Percentiles rank a stretch among this genome's conserved stretches.
Conservation (phyloP, 2,797 vertebrate species). For the Emydoidea blandingii region DNA sequence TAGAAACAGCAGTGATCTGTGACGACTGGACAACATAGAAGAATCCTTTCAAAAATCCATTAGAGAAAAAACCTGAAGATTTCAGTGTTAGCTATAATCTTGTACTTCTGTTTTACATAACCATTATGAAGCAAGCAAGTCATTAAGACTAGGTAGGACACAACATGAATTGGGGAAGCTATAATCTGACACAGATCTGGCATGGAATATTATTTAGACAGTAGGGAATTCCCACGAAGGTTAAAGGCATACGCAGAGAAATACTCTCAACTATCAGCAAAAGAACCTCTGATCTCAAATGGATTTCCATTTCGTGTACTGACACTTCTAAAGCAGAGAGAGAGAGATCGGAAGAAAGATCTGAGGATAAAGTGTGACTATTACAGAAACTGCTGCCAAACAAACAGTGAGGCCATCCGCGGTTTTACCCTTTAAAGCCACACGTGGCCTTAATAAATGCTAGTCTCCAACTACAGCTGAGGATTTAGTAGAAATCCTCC, state of each 20-base stretch:
- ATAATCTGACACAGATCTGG: neutral
- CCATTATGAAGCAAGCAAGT: neutral
- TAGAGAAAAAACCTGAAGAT: neutral
- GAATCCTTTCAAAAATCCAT: neutral
- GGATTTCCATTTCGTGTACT: neutral
- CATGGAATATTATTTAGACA: neutral
- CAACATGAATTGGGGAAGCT: neutral
- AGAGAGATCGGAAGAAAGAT: neutral
- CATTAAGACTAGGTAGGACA: neutral
- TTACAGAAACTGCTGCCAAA: neutral
- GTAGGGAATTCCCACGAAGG: neutral
- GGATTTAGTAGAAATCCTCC: accelerated
- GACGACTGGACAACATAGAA: neutral
- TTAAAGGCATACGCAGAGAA: neutral
- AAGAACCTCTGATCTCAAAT: neutral
- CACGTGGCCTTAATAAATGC: neutral
- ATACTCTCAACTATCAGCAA: neutral
- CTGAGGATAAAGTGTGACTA: neutral
- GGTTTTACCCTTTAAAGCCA: neutral
- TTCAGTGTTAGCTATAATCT: neutral
- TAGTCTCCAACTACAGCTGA: accelerated
- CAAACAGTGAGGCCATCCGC: neutral
- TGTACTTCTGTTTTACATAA: neutral
- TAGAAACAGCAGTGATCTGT: neutral
- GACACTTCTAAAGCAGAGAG: neutral